Base-by-base conservation (phyloP, 2,113 vertebrate genomes). In the Lepisosteus oculatus region DNA sequence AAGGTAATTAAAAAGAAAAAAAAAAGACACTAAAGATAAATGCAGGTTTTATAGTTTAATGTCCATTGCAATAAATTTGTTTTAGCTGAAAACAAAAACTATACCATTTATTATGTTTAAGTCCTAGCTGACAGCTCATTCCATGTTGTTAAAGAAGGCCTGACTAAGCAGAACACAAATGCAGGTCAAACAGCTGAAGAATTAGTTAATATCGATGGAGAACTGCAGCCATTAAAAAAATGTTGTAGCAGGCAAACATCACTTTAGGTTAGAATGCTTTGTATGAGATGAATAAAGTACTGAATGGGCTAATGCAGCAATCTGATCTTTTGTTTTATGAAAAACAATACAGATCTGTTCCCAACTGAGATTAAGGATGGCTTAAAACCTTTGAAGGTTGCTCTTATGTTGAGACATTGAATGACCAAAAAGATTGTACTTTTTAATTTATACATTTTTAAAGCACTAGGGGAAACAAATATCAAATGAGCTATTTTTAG, bases 1-100 rank as follows among this genome's bases (percentile, higher is more conserved):
- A 57, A 55, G 41, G 9, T 66, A 57, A 72, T 72, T 59, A 67
- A 67, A 55, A 42, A 45, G 5, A 47, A 43, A 44, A 44, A 44
- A 44, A 51, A 14, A 63, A 42, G 59, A 6, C 43, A 64, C 14
- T 63, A 42, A 54, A 54, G 12, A 72, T 51, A 55, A 56, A 57
- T 4, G 12, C n/a, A 66, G 15, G 1, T 61, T 72, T 67, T 41
- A 67, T 3, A 4, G 64, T 55, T 5, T 2, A 64, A 54, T 44
- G 54, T 47, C 8, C 17, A 61, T 62, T 47, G 12, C 55, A 5
- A 51, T 65, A 59, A 66, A 57, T 15, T 13, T 29, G n/a, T 14
- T 59, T 55, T 14, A n/a, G 11, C 12, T 55, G 57, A n/a, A 57
- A 41, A 67, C 29, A 11, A 14, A 66, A 45, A 12, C 43, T 59